Evolutionary conservation across 2,888 invertebrate genomes (phyloP).

Genomic region (Oligia latruncula): DNA sequence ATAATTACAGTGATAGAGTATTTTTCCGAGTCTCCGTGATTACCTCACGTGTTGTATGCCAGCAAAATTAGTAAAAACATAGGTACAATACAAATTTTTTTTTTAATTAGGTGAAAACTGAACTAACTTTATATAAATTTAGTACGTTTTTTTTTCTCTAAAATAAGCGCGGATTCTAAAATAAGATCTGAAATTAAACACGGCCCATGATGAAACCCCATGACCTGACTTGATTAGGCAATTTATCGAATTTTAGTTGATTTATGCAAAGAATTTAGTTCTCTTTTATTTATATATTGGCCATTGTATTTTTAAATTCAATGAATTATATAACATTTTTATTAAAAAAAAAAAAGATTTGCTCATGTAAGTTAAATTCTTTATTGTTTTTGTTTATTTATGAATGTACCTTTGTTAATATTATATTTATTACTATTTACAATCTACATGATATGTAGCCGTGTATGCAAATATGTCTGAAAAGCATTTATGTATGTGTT

Average conservation of each 20-base stretch:
- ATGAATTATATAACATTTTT: background rate
- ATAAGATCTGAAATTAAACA: constrained; percentile 50
- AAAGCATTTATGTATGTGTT: constrained; percentile 55
- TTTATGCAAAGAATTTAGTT: background rate
- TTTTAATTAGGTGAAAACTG: constrained; percentile 18
- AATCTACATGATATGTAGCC: constrained; percentile 44
- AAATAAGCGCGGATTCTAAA: constrained; percentile 13
- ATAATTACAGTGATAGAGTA: constrained; percentile 16
- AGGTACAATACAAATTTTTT: constrained; percentile 17
- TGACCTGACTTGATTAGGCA: constrained; percentile 40
- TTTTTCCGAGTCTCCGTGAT: constrained; percentile 28
- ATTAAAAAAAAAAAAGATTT: constrained; percentile 20
- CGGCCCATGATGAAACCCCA: constrained; percentile 57
- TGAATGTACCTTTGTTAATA: constrained; percentile 43
- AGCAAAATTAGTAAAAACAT: background rate
- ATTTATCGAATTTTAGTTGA: constrained; percentile 30
- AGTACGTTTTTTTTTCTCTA: background rate
- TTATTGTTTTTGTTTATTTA: constrained; percentile 50
- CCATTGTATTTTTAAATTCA: constrained; percentile 5
- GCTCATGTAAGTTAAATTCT: constrained; percentile 51
- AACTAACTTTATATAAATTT: background rate
- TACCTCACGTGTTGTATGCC: constrained; percentile 3
- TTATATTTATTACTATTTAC: constrained; percentile 36
- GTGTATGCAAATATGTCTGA: constrained; percentile 49
- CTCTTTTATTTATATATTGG: constrained; percentile 25